Evolutionary conservation across 2,113 vertebrate genomes (phyloP), one percentile per base, ranked within the genome.

Genomic region (Nesoenas mayeri): DNA sequence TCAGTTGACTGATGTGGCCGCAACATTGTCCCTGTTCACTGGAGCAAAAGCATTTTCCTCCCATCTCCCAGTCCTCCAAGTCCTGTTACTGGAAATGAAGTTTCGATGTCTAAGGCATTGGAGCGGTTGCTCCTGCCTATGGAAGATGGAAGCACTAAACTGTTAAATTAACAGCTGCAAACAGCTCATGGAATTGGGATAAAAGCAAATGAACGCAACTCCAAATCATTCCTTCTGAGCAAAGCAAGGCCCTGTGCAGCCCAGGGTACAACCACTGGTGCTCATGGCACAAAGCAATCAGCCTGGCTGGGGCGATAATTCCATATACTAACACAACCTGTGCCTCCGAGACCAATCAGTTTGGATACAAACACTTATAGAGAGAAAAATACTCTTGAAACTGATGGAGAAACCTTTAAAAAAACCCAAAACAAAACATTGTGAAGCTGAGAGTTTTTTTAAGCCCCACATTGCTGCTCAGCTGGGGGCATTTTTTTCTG

Each of bases 151-250:
- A 90, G 93, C 91, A 96, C 87, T 83, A 94, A 96, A 91, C 83
- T 95, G 96, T 95, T 95, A 97, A 96, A 97, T 95, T 94, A 96
- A 94, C 94, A 95, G 82, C 93, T 96, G 92, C 75, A 89, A 93
- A 87, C 71, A 81, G 73, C 78, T 94, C 61, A 8, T 53, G 51
- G 85, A 85, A 87, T 20, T 44, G 84, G 73, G 77, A 79, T 89
- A 58, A 85, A 96, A 96, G 73, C 61, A 90, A 89, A 81, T 31
- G 51, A 88, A 83, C 0, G 3, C 2, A 31, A 51, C 58, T 93
- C 75, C 48, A 70, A 77, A 82, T 62, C 79, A 64, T 79, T 91
- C 73, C 64, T 90, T 69, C 86, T 36, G 58, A 94, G 79, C 56
- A 24, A 90, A 62, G 56, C 74, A 67, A 89, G 31, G 28, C 56